phyloP scores from a whole-genome alignment of 2,888 invertebrate genomes.

The Platypus cylindrus region DNA sequence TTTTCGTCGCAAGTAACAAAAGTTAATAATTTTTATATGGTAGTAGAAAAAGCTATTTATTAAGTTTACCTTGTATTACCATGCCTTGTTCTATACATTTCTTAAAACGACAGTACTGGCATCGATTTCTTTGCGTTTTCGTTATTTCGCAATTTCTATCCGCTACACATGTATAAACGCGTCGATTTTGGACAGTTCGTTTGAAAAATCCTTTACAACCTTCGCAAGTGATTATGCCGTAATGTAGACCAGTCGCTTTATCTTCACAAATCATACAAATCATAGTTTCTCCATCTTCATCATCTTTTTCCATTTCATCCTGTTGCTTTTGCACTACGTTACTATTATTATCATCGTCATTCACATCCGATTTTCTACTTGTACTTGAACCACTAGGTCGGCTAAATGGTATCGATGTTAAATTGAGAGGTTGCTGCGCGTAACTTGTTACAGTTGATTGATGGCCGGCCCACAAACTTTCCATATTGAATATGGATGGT shows the following conservation, averaged over 20 bases:
- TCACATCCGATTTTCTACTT: conserved; percentile 8
- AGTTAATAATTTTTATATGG: no score
- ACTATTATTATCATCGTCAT: conserved; percentile 21
- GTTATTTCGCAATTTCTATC: conserved; percentile 96
- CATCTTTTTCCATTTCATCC: conserved; percentile 38
- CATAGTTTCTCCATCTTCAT: conserved; percentile 82
- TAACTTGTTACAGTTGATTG: conserved; percentile 71
- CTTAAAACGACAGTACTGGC: conserved; percentile 98
- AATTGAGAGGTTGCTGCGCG: conserved; percentile 58
- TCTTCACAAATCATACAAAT: conserved; percentile 99
- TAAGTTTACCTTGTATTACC: conserved; percentile 80
- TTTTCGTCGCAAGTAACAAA: no score
- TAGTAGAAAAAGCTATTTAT: no score
- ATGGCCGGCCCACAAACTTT: conserved; percentile 81
- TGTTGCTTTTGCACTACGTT: conserved; percentile 13
- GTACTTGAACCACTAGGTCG: conserved; percentile 29
- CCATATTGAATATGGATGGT: conserved; percentile 70
- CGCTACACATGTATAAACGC: conserved; percentile 94
- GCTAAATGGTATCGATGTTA: conserved; percentile 49
- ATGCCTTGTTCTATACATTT: conserved; percentile 98
- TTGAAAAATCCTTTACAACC: conserved; percentile 83
- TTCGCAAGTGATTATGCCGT: conserved; percentile 98
- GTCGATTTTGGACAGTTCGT: conserved; percentile 62
- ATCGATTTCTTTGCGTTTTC: conserved; percentile 95
- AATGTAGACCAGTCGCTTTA: conserved; percentile 94